Percentiles rank a stretch among this genome's conserved stretches.
Evolutionary conservation across 1,140 invertebrate genomes (phyloP).

Genomic region (Macrobrachium rosenbergii): DNA sequence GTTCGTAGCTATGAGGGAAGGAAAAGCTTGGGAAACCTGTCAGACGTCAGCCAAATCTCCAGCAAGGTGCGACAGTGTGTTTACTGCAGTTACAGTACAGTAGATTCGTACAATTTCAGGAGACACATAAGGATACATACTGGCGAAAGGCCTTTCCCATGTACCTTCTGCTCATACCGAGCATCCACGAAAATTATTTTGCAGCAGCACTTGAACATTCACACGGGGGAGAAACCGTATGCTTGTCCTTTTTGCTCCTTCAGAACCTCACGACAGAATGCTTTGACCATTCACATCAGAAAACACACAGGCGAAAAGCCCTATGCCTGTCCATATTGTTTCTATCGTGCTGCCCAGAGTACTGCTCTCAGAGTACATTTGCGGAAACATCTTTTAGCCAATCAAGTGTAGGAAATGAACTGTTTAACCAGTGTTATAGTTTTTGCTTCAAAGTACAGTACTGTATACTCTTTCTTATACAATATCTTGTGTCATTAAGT

Average conservation of each 20-base stretch:
- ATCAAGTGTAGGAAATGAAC: too few relatives aligned
- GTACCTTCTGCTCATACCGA: slow-evolving; percentile 26
- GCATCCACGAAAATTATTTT: slow-evolving; percentile 34
- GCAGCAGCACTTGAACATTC: slow-evolving; percentile 54
- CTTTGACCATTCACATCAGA: slow-evolving; percentile 1
- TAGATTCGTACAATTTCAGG: slow-evolving; percentile 22
- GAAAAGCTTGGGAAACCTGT: not conserved
- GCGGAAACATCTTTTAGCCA: too few relatives aligned
- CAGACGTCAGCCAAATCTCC: not conserved
- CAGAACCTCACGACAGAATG: slow-evolving; percentile 64
- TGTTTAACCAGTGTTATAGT: too few relatives aligned
- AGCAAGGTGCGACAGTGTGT: slow-evolving; percentile 6
- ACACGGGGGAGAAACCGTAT: slow-evolving; percentile 72
- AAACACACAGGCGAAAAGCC: slow-evolving; percentile 34
- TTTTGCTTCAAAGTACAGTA: too few relatives aligned
- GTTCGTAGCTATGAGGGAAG: not conserved
- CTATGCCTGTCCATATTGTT: slow-evolving; percentile 28
- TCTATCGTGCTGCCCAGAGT: slow-evolving; percentile 5
- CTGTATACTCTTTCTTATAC: too few relatives aligned
- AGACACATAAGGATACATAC: slow-evolving; percentile 38
- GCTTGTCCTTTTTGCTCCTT: slow-evolving; percentile 70
- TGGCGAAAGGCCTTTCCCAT: slow-evolving; percentile 31
- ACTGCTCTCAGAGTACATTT: too few relatives aligned
- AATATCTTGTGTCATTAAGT: too few relatives aligned
- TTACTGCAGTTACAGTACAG: slow-evolving; percentile 28